Conservation (phyloP, 2,888 invertebrate genomes). For the Pheosia tremula region DNA sequence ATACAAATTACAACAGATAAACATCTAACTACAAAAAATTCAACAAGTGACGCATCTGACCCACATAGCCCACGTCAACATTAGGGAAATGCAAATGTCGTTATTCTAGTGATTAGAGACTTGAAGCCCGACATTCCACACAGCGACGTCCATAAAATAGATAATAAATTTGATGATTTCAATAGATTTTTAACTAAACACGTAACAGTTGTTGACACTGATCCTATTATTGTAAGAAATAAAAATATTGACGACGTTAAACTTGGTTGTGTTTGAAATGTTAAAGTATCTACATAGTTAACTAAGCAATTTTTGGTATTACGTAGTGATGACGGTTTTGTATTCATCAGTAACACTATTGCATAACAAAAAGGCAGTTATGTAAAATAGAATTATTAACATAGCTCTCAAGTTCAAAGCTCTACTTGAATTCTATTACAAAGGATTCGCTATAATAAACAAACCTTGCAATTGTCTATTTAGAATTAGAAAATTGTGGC, state of each 20-base stretch:
- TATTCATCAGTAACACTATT: not conserved
- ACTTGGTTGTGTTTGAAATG: conserved; percentile 3
- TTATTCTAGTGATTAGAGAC: conserved; percentile 24
- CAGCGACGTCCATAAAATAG: conserved; percentile 27
- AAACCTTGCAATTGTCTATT: not conserved
- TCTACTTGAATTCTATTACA: not conserved
- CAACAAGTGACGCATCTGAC: conserved; percentile 14
- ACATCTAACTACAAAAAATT: conserved; percentile 25
- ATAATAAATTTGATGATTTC: conserved; percentile 28
- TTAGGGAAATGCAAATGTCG: conserved; percentile 37
- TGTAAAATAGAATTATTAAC: not conserved
- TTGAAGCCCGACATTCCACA: conserved; percentile 27
- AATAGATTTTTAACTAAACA: conserved; percentile 24
- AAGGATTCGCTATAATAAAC: too few species aligned
- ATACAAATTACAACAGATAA: conserved; percentile 29
- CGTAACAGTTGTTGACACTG: conserved; percentile 24
- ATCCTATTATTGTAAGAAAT: conserved; percentile 41
- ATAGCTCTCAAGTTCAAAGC: not conserved
- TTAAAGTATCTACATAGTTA: conserved; percentile 12
- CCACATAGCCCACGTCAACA: conserved; percentile 27
- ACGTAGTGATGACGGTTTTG: not conserved
- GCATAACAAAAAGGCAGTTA: not conserved
- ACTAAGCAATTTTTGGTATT: conserved; percentile 24
- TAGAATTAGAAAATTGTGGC: not conserved
- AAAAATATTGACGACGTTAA: conserved; percentile 18